These are phyloP conservation scores for Diabrotica virgifera DNA, from an alignment of 1,140 invertebrate species.

Conservation along the genomic window DNA sequence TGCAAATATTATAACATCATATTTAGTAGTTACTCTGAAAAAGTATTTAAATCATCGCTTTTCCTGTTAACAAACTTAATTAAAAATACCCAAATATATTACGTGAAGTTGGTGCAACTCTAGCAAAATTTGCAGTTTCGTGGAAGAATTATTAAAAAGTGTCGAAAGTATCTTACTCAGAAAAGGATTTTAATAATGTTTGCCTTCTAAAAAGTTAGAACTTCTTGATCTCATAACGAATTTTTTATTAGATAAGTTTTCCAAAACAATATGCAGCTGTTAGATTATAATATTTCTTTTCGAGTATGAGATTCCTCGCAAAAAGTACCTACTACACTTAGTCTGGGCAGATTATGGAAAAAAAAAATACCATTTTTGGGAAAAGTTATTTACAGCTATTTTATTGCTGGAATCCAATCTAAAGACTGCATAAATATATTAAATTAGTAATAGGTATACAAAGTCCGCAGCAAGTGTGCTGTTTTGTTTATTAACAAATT, in stretches of 20 bases:
- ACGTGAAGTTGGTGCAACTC: not conserved
- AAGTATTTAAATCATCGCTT: not conserved
- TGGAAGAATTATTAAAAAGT: constrained; percentile 21
- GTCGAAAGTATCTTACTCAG: constrained; percentile 11
- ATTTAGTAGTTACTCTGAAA: too few relatives aligned
- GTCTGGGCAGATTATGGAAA: too few relatives aligned
- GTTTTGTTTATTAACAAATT: too few relatives aligned
- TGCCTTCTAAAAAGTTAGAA: constrained; percentile 12
- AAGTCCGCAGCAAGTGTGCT: too few relatives aligned
- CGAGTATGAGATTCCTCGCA: not conserved
- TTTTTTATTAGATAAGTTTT: constrained; percentile 23
- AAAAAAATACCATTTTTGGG: too few relatives aligned
- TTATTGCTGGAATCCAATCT: too few relatives aligned
- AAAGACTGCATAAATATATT: too few relatives aligned
- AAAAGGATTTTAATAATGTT: constrained; percentile 22
- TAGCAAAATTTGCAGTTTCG: constrained; percentile 1
- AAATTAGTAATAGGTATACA: too few relatives aligned
- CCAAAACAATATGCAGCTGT: constrained; percentile 20
- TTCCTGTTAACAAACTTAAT: not conserved
- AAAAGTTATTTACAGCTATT: too few relatives aligned
- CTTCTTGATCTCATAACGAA: constrained; percentile 18
- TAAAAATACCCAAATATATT: constrained; percentile 1
- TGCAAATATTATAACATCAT: too few relatives aligned
- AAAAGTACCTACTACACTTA: constrained; percentile 14
- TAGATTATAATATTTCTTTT: constrained; percentile 14